These are phyloP conservation scores for Pelodytes ibericus DNA, from an alignment of 2,797 vertebrate species.

Conservation along the genomic window DNA sequence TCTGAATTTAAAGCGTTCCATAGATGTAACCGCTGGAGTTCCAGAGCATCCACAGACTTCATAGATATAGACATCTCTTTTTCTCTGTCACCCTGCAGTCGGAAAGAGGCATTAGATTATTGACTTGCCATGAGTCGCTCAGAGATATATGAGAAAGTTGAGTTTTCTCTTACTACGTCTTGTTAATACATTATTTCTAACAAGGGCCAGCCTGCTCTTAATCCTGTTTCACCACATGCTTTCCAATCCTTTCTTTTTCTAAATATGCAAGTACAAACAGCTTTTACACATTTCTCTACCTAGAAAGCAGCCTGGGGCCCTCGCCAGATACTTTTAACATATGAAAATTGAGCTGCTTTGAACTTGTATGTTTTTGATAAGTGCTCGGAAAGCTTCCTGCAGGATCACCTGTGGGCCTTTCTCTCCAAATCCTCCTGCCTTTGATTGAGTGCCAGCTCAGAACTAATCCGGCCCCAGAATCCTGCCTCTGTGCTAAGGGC, in stretches of 20 bases:
- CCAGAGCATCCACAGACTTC: too few species aligned
- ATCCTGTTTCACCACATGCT: constrained; percentile 67
- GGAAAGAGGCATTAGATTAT: background rate
- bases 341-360: constrained; percentile 98
- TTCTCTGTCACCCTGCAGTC: background rate
- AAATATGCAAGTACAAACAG: constrained; percentile 89
- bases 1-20: background rate
- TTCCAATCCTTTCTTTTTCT: constrained; percentile 71
- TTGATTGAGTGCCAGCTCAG: constrained; percentile 98
- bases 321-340: constrained; percentile 92
- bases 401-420: constrained; percentile 98
- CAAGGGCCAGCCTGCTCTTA: constrained; percentile 55
- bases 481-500: constrained; percentile 77
- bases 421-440: constrained; percentile 96
- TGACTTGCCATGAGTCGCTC: background rate
- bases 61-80: background rate
- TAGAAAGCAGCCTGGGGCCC: constrained; percentile 86
- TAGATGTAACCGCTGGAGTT: background rate
- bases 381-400: constrained; percentile 98
- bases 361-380: constrained; percentile 99
- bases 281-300: constrained; percentile 83
- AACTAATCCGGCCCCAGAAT: constrained; percentile 84
- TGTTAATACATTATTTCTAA: constrained; percentile 43
- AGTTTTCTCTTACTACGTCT: constrained; percentile 26
- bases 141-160: background rate